phyloP scores from a whole-genome alignment of 2,888 invertebrate genomes.

The Epistrophella euchroma region DNA sequence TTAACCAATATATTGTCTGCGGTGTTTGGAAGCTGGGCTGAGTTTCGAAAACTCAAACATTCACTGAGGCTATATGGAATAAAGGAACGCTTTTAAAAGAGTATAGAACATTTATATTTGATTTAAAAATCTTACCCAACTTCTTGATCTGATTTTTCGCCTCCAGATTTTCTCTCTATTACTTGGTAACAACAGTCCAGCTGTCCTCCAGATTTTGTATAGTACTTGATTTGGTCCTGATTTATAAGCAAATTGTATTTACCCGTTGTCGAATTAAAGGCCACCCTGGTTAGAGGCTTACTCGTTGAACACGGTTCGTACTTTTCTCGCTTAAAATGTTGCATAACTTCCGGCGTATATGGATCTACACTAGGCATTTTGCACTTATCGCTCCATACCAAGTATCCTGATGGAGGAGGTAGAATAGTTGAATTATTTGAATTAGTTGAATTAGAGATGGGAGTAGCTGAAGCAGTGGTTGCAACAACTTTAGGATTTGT shows the following conservation, averaged over 20 bases:
- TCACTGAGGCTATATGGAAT: constrained; percentile 77
- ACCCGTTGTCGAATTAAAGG: constrained; percentile 77
- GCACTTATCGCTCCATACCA: constrained; percentile 86
- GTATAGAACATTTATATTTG: not conserved
- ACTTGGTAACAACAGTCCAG: constrained; percentile 82
- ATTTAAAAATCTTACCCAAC: constrained; percentile 77
- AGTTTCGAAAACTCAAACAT: constrained; percentile 84
- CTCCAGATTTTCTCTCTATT: constrained; percentile 79
- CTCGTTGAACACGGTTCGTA: constrained; percentile 85
- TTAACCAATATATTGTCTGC: constrained; percentile 85
- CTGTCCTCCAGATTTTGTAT: constrained; percentile 76
- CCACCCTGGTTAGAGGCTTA: constrained; percentile 80
- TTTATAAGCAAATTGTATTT: constrained; percentile 80
- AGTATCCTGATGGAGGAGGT: constrained; percentile 81
- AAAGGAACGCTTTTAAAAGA: not conserved
- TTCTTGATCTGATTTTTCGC: constrained; percentile 79
- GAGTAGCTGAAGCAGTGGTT: constrained; percentile 40
- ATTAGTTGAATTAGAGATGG: constrained; percentile 58
- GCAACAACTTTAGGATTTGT: constrained; percentile 51
- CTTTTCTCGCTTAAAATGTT: constrained; percentile 85
- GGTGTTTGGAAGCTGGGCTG: constrained; percentile 80
- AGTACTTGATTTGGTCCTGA: constrained; percentile 77
- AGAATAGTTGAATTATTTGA: constrained; percentile 69
- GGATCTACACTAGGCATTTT: constrained; percentile 87
- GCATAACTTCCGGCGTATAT: constrained; percentile 85